Evolutionary conservation across 2,888 invertebrate genomes (phyloP).

Genomic region (Amphimallon solstitiale): DNA sequence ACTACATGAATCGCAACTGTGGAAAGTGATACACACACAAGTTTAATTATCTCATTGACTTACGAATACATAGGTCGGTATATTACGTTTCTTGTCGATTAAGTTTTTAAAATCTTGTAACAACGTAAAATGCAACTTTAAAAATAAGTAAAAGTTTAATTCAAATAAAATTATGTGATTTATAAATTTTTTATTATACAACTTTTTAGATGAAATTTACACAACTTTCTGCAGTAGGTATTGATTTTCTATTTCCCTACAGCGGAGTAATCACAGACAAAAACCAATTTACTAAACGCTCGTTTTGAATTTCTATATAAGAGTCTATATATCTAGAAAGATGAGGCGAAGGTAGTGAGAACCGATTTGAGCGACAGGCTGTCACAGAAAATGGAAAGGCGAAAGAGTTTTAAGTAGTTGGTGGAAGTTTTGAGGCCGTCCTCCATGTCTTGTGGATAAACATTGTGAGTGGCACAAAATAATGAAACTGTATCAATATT

Average conservation of each 20-base stretch:
- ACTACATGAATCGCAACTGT: too few species aligned
- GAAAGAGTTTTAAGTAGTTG: slow-evolving; percentile 65
- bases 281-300: slow-evolving; percentile 59
- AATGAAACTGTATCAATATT: slow-evolving; percentile 52
- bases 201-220: neutral
- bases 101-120: too few species aligned
- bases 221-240: neutral
- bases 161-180: too few species aligned
- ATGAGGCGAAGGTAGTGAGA: slow-evolving; percentile 46
- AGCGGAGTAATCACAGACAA: slow-evolving; percentile 38
- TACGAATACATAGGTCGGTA: too few species aligned
- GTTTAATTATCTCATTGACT: too few species aligned
- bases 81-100: too few species aligned
- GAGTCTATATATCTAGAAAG: slow-evolving; percentile 47
- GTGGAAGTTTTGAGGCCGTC: slow-evolving; percentile 61
- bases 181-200: neutral
- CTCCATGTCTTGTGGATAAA: slow-evolving; percentile 57
- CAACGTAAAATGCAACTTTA: too few species aligned
- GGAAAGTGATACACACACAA: too few species aligned
- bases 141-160: too few species aligned
- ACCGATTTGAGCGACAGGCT: slow-evolving; percentile 62
- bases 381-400: slow-evolving; percentile 63
- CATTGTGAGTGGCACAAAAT: slow-evolving; percentile 59
- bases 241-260: slow-evolving; percentile 6
- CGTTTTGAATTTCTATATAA: slow-evolving; percentile 56